These are phyloP conservation scores for Orchesellides sinensis DNA, from an alignment of 2,888 invertebrate genomes.

Conservation along the genomic window DNA sequence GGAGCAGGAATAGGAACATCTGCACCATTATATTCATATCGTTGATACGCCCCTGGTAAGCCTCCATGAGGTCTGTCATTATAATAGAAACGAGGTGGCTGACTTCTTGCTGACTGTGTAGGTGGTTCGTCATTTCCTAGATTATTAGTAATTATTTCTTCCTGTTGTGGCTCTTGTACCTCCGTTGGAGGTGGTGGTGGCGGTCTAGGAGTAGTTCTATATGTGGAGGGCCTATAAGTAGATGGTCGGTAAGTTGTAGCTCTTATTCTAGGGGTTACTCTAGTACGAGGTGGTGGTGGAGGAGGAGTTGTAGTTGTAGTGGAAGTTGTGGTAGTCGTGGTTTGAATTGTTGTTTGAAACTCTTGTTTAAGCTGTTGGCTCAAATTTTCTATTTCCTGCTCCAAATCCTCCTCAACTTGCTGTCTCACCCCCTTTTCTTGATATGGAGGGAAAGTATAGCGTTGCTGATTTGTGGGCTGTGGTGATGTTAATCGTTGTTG, in stretches of 20 bases:
- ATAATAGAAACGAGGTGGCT: conserved; percentile 36
- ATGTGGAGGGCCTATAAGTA: no score
- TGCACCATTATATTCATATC: conserved; percentile 51
- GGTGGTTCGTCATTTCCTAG: conserved; percentile 24
- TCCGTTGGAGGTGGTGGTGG: background rate
- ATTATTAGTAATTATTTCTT: no score
- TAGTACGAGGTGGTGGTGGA: background rate
- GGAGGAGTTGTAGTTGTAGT: conserved; percentile 26
- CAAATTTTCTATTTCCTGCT: conserved; percentile 33
- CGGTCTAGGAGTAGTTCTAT: background rate
- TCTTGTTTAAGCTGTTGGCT: conserved; percentile 25
- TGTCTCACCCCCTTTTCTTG: conserved; percentile 15
- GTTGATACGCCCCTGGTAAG: conserved; percentile 46
- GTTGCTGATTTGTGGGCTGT: background rate
- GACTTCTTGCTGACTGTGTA: conserved; percentile 19
- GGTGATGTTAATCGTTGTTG: background rate
- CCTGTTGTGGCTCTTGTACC: conserved; percentile 3
- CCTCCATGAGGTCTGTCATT: conserved; percentile 33
- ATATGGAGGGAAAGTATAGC: background rate
- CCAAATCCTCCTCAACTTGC: conserved; percentile 31
- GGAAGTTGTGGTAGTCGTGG: conserved; percentile 17
- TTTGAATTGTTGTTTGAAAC: background rate
- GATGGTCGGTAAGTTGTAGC: conserved; percentile 29
- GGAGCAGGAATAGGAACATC: conserved; percentile 10
- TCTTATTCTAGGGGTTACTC: conserved; percentile 7